Evolutionary conservation across 1,140 invertebrate species (phyloP), one percentile per base, ranked within the genome.

Genomic region (Notospermus geniculatus): DNA sequence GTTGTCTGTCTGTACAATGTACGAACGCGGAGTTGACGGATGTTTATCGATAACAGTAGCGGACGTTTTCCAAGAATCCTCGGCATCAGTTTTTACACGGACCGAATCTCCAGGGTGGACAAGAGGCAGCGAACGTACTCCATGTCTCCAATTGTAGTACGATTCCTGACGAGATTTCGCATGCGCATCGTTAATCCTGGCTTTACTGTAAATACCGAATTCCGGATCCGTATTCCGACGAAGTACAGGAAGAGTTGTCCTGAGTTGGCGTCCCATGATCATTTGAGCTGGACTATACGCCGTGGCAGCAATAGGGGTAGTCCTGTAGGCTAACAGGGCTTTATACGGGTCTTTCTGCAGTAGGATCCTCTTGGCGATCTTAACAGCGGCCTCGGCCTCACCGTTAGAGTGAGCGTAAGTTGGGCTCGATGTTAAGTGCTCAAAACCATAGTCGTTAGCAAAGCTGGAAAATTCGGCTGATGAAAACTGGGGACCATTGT

Each of bases 401-500:
- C 67, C 63, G 55, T 70, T 69, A 13, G 43, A 43, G 43, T 72
- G 68, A 23, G 69, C 60, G 62, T 60, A 65, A n/a, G 46, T 2
- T 1, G 62, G 67, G 11, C 50, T 58, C 19, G 43, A 64, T 9
- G 71, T 70, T 5, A 58, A 56, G 43, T 71, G 69, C 25, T 55
- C 50, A 57, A 75, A 67, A 22, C 54, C 54, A 39, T 39, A 72
- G 0, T 66, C 45, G 22, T 43, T 53, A n/a, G 62, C 30, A 60
- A 73, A 72, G 1, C 59, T 19, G 19, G 19, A 7, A 29, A 75
- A 75, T 23, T 69, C 70, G 5, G 32, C 13, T 27, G 53, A 62
- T 11, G 59, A 22, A 36, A 67, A 77, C 46, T 71, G 62, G 7
- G 68, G 67, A 0, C 64, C 65, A 57, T 73, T 75, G 55, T 73